Percentiles rank a stretch among this genome's conserved stretches.
phyloP scores from a whole-genome alignment of 2,888 invertebrate genomes.

The Enchytraeus crypticus region DNA sequence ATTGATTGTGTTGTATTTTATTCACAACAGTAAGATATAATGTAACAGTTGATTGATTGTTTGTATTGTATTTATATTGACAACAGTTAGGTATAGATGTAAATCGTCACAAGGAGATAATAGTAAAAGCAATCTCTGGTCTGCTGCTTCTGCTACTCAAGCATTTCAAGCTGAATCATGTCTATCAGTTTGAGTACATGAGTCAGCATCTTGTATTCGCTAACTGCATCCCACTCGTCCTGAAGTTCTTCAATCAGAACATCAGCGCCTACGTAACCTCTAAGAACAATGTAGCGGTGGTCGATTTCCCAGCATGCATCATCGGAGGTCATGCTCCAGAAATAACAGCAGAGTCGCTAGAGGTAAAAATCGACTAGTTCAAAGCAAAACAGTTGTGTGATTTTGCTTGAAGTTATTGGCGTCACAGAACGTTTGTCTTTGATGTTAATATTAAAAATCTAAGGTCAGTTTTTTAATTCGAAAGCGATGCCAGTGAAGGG shows the following conservation, averaged over 20 bases:
- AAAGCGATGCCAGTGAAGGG: too few species aligned
- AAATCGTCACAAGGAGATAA: slow-evolving; percentile 94
- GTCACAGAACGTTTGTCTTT: background rate
- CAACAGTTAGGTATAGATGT: slow-evolving; percentile 97
- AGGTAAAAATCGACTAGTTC: too few species aligned
- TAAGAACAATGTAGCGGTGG: slow-evolving; percentile 60
- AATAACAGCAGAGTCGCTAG: slow-evolving; percentile 76
- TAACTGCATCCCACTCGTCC: slow-evolving; percentile 92
- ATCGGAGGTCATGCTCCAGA: slow-evolving; percentile 91
- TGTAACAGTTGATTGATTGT: too few species aligned
- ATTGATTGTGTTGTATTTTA: too few species aligned
- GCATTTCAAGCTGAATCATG: slow-evolving; percentile 92
- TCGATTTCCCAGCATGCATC: slow-evolving; percentile 91
- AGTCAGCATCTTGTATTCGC: slow-evolving; percentile 97
- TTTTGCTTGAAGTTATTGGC: background rate
- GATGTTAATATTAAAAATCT: too few species aligned
- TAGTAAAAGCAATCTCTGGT: slow-evolving; percentile 71
- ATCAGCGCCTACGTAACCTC: slow-evolving; percentile 88
- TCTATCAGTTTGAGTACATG: slow-evolving; percentile 98
- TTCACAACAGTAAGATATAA: too few species aligned
- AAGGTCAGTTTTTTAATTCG: too few species aligned
- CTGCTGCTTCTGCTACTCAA: slow-evolving; percentile 80
- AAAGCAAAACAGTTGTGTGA: background rate
- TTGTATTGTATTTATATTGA: too few species aligned
- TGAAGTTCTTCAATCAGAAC: slow-evolving; percentile 98